Evolutionary conservation across 1,140 invertebrate genomes (phyloP).

Genomic region (Amphibalanus amphitrite): DNA sequence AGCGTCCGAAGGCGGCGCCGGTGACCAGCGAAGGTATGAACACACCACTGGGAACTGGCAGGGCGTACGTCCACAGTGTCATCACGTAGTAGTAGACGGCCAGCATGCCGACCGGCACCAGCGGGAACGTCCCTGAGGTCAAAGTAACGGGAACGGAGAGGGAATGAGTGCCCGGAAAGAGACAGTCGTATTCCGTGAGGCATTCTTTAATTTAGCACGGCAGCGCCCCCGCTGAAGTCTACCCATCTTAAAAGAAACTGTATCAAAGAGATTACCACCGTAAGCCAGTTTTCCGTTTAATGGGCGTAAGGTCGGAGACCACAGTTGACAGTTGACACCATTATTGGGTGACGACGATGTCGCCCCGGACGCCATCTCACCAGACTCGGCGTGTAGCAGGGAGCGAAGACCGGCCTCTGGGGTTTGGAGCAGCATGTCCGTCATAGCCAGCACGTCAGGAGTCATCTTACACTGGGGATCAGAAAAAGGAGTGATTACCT

Average conservation of each 20-base stretch:
- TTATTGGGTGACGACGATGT: no score
- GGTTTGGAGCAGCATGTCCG: conserved; percentile 90
- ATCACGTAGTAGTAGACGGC: conserved; percentile 75
- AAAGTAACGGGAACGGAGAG: no score
- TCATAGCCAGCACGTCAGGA: conserved; percentile 41
- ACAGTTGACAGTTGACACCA: no score
- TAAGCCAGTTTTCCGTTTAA: no score
- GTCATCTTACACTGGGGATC: background rate
- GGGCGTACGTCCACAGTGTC: conserved; percentile 81
- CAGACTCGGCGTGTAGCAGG: conserved; percentile 71
- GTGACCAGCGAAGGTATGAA: conserved; percentile 91
- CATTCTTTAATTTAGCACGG: background rate
- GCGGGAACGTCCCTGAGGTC: conserved; percentile 54
- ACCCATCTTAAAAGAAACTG: no score
- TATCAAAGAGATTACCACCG: no score
- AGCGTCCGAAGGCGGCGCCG: conserved; percentile 88
- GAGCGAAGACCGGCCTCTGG: conserved; percentile 84
- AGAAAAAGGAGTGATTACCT: no score
- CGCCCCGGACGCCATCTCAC: conserved; percentile 23
- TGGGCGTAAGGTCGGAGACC: no score
- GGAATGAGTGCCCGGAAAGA: no score
- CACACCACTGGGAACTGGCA: conserved; percentile 85
- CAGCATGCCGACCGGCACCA: conserved; percentile 59
- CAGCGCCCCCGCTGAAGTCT: background rate
- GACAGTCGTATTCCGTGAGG: no score